Base-by-base conservation (phyloP, 2,113 vertebrate species). In the Labeo rohita region DNA sequence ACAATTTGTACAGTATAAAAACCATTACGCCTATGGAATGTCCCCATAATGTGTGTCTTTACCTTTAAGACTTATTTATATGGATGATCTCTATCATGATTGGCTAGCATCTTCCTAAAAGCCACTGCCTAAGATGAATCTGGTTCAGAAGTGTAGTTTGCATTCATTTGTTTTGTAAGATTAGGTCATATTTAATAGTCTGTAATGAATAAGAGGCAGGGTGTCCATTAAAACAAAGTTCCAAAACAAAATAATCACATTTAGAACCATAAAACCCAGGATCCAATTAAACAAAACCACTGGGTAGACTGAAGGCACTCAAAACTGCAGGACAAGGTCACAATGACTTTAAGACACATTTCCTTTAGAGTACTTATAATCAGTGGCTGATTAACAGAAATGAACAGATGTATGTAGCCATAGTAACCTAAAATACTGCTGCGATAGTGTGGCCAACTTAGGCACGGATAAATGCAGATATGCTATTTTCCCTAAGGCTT, bases 381-480 rank as follows among this genome's bases (percentile, higher is more conserved):
- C 75, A 77, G 74, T 13, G 74, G 23, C 74, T 76, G 74, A 54
- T 76, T 76, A 76, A 54, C 49, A 76, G n/a, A 76, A 54, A 52
- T 52, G 1, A 50, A 12, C n/a, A 2, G 23, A n/a, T 8, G 6
- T 49, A 28, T 76, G 49, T 34, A 76, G 34, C 74, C 49, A 76
- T 34, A 76, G 74, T 50, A 76, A 34, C 12, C 43, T 74, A 74
- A 74, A 74, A 74, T 52, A 54, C 23, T 76, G 49, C 49, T 54
- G 49, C 15, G 13, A 52, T 52, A 52, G 36, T 72, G 36, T 72
- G 74, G 49, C 54, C 54, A 59, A 1, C 54, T 76, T n/a, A 76
- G 16, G 16, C 49, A 50, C 43, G 11, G 23, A 50, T 28, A 52
- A 16, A 52, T 34, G 49, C 21, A 74, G 49, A 49, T 74, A 5